Conservation (phyloP, 1,140 invertebrate species). For the Drosophila orosa region DNA sequence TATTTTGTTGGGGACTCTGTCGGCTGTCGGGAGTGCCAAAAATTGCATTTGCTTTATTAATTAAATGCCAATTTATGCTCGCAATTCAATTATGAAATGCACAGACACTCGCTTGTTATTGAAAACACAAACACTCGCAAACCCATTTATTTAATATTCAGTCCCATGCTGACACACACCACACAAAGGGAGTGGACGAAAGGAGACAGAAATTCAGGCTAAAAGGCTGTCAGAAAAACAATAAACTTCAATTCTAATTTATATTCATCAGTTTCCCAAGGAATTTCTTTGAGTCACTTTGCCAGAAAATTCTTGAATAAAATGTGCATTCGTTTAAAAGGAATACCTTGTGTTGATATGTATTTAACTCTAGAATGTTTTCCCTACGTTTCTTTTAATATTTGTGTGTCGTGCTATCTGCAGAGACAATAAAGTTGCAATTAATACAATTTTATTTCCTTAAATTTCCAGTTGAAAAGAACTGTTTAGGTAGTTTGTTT, state of each 20-base stretch:
- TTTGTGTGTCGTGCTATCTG: not conserved
- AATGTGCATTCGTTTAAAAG: constrained; percentile 1
- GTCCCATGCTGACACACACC: not conserved
- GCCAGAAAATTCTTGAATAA: not conserved
- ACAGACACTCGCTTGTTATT: constrained; percentile 27
- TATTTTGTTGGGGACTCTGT: constrained; percentile 6
- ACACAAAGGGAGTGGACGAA: not conserved
- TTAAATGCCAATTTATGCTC: constrained; percentile 70
- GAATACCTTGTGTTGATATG: constrained; percentile 1
- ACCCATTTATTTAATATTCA: constrained; percentile 3
- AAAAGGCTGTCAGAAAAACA: constrained; percentile 2
- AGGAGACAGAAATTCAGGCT: not conserved
- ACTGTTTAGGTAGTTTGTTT: not conserved
- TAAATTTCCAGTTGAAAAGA: not conserved
- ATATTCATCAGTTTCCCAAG: constrained; percentile 9
- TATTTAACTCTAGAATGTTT: not conserved
- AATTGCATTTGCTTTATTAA: constrained; percentile 80
- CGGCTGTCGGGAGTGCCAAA: constrained; percentile 36
- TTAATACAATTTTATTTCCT: not conserved
- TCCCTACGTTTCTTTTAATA: constrained; percentile 3
- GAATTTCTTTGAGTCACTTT: constrained; percentile 7
- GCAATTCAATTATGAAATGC: constrained; percentile 66
- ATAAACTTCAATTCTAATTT: constrained; percentile 29
- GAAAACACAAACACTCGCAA: constrained; percentile 20
- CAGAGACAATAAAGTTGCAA: not conserved